Percentiles rank a stretch among this genome's conserved stretches.
These are phyloP conservation scores for Melanaphis sacchari DNA, from an alignment of 1,140 invertebrate species.

Conservation along the genomic window DNA sequence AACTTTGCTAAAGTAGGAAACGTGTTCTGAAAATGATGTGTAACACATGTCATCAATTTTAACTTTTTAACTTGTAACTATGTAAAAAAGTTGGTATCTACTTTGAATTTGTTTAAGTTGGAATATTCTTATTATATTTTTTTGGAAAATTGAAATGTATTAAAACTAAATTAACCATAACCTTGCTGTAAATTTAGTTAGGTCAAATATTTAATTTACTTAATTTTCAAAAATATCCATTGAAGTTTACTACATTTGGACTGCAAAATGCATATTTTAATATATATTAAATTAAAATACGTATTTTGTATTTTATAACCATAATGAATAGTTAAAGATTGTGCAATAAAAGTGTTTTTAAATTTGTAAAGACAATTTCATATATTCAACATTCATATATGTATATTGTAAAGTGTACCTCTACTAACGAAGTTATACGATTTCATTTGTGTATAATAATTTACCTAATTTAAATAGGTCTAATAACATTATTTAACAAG, in stretches of 20 bases:
- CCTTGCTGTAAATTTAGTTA: background rate
- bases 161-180: background rate
- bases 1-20: background rate
- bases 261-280: background rate
- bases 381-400: background rate
- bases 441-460: background rate
- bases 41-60: constrained; percentile 11
- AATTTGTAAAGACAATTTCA: background rate
- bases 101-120: background rate
- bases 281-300: background rate
- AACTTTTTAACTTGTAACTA: background rate
- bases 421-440: background rate
- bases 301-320: background rate
- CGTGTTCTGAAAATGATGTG: background rate
- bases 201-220: background rate
- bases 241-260: background rate
- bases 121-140: background rate
- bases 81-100: background rate
- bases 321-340: background rate
- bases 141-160: background rate
- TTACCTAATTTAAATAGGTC: background rate
- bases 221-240: background rate
- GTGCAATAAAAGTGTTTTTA: background rate
- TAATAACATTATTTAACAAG: background rate
- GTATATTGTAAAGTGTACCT: too few species aligned